Evolutionary conservation across 2,888 invertebrate genomes (phyloP).

Genomic region (Lycocerus yunnanus): DNA sequence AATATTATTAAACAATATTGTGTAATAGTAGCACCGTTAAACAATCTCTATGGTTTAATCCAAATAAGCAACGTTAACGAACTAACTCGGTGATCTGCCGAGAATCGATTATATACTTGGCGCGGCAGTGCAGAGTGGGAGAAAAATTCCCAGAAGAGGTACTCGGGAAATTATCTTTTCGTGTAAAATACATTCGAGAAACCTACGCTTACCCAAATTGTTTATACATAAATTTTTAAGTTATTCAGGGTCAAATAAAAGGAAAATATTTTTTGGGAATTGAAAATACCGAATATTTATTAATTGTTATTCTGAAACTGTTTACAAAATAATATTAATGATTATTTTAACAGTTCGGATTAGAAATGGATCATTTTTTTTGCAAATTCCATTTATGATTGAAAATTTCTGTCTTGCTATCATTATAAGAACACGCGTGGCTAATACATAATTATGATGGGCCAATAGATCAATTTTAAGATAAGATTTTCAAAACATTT

Average conservation of each 20-base stretch:
- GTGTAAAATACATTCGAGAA: neutral
- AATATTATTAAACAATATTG: slow-evolving; percentile 12
- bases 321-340: neutral
- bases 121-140: neutral
- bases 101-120: neutral
- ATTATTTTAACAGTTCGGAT: neutral
- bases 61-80: neutral
- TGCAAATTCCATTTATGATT: neutral
- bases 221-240: neutral
- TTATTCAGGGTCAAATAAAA: neutral
- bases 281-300: neutral
- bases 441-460: too few species aligned
- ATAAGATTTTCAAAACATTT: neutral
- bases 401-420: too few species aligned
- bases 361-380: neutral
- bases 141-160: neutral
- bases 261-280: neutral
- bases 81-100: neutral
- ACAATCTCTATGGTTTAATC: neutral
- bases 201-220: neutral
- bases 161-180: neutral
- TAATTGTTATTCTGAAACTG: neutral
- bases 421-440: neutral
- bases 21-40: slow-evolving; percentile 10
- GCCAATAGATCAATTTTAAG: neutral